Percentiles rank a stretch among this genome's conserved stretches.
phyloP scores from a whole-genome alignment of 1,140 invertebrate genomes.

The Phymastichus coffea region DNA sequence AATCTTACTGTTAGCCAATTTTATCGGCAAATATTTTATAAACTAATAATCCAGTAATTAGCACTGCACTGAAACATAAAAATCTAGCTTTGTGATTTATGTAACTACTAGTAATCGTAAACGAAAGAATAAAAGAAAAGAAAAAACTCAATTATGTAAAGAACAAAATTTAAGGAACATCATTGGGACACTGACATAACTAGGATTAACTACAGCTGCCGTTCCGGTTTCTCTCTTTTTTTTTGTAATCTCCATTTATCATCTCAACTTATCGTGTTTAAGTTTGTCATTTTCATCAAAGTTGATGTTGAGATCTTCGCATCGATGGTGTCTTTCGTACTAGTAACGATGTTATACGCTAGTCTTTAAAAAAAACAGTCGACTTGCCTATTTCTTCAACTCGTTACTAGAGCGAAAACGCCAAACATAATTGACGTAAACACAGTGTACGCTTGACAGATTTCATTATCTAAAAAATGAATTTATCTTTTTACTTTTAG shows the following conservation, averaged over 20 bases:
- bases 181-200: constrained; percentile 43
- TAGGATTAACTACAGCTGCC: constrained; percentile 44
- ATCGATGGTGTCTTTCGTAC: not conserved
- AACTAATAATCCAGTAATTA: constrained; percentile 41
- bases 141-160: constrained; percentile 47
- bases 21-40: constrained; percentile 27
- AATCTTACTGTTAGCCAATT: constrained; percentile 29
- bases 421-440: constrained; percentile 10
- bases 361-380: not conserved
- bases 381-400: too few relatives aligned
- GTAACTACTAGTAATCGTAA: constrained; percentile 45
- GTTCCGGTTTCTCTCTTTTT: constrained; percentile 35
- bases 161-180: constrained; percentile 42
- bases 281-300: constrained; percentile 6
- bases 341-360: constrained; percentile 1
- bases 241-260: constrained; percentile 34
- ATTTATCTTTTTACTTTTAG: not conserved
- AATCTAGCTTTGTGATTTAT: constrained; percentile 45
- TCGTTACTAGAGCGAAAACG: constrained; percentile 7
- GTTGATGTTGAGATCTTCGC: not conserved
- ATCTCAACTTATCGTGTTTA: constrained; percentile 24
- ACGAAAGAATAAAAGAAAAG: constrained; percentile 33
- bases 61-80: constrained; percentile 48
- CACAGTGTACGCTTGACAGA: constrained; percentile 12
- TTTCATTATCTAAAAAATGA: not conserved